A percentile compares a stretch with the other conserved stretches of the same genome.
phyloP scores from a whole-genome alignment of 2,797 vertebrate species.

The Myotis daubentonii region DNA sequence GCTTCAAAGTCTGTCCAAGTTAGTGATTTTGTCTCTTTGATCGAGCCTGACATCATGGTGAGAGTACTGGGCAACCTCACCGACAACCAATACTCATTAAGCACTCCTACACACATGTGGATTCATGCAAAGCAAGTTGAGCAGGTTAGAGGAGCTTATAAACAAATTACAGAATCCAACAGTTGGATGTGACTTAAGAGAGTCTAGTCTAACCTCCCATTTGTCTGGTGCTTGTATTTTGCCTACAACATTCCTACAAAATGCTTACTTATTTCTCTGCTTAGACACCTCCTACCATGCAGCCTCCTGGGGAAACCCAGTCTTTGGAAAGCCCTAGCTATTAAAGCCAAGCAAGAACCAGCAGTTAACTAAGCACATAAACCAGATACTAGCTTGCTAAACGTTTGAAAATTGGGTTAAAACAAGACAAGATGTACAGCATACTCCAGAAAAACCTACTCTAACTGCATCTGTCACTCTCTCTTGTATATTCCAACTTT shows the following conservation, averaged over 20 bases:
- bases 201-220: slow-evolving; percentile 77
- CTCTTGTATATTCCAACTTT: background rate
- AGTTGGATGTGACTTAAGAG: slow-evolving; percentile 58
- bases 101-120: slow-evolving; percentile 73
- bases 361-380: background rate
- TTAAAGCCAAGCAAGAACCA: slow-evolving; percentile 46
- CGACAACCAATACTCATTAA: slow-evolving; percentile 70
- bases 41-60: slow-evolving; percentile 70
- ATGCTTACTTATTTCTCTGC: slow-evolving; percentile 64
- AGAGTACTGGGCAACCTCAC: slow-evolving; percentile 69
- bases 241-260: slow-evolving; percentile 58
- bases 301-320: background rate
- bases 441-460: background rate
- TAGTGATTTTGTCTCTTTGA: slow-evolving; percentile 57
- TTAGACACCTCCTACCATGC: slow-evolving; percentile 50
- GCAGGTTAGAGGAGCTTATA: slow-evolving; percentile 71
- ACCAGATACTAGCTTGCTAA: background rate
- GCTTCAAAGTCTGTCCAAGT: slow-evolving; percentile 43
- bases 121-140: slow-evolving; percentile 74
- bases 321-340: slow-evolving; percentile 16
- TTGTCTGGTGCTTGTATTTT: slow-evolving; percentile 77
- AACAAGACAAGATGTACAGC: background rate
- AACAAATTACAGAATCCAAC: slow-evolving; percentile 79
- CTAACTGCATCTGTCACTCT: background rate
- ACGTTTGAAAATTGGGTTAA: background rate